Base-by-base conservation (phyloP, 2,888 invertebrate genomes). In the Margaritifera margaritifera region DNA sequence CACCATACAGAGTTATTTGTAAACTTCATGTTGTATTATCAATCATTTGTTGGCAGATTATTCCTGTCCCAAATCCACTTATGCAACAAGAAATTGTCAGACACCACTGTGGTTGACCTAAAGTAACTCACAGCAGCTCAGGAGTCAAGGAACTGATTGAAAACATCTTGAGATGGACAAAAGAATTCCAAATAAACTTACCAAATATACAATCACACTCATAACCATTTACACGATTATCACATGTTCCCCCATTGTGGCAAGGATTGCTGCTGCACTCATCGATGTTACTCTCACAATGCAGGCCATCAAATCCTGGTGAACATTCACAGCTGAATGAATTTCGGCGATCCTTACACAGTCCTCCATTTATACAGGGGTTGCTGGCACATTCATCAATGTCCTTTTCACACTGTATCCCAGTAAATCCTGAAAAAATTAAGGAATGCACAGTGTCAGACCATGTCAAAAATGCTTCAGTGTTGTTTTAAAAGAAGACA, bases 321-420 rank as follows among this genome's bases (percentile, higher is more conserved):
- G 94, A 93, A 86, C 97, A 97, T 75, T 95, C 94, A 83, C 97
- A 98, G 80, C 94, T 93, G 86, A 96, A 97, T 19, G 96, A 95
- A 91, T 98, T 97, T 0, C 96, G 96, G 69, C 94, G 91, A 90
- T 98, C 98, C 56, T 77, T 69, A 88, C 97, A 98, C 55, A 93
- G 94, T 42, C 97, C 97, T 0, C 95, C 95, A 85, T 97, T 98
- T 88, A 94, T 96, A 88, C 98, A 98, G 25, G 98, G 98, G 81
- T 95, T 94, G n/a, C 96, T 96, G 4, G 94, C 94, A 88, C 98
- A 98, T 86, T 97, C 97, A 84, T 97, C 95, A 63, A 97, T 96
- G 82, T 98, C 97, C 69, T 55, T 42, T 55, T 81, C 78, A 67
- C 83, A 83, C n/a, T 66, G 68, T n/a, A 62, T 95, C 0, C 79